Conservation (phyloP, 2,113 vertebrate species). For the Sinosuthora webbiana region DNA sequence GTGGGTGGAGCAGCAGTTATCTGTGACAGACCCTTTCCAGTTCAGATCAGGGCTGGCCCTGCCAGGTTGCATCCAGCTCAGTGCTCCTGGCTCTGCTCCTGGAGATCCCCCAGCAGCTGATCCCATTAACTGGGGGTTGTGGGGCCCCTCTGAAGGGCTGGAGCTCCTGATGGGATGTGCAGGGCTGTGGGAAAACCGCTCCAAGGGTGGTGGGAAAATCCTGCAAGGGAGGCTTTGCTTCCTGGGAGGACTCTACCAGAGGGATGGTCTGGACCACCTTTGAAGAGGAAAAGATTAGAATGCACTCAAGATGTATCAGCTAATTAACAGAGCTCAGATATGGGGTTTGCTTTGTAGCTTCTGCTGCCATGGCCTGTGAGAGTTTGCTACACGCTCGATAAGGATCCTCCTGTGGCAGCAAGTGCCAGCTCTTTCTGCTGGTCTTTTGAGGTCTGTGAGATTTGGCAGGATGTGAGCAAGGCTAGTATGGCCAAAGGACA, state of each 20-base stretch:
- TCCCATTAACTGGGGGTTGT: not conserved
- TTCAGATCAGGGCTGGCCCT: not conserved
- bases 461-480: conserved; percentile 12
- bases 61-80: not conserved
- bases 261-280: not conserved
- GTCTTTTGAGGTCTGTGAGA: not conserved
- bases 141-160: not conserved
- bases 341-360: not conserved
- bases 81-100: not conserved
- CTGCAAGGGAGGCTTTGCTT: not conserved
- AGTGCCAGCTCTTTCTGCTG: not conserved
- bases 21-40: not conserved
- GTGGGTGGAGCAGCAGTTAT: not conserved
- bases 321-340: not conserved
- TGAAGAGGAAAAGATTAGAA: not conserved
- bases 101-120: not conserved
- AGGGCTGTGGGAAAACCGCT: not conserved
- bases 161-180: not conserved
- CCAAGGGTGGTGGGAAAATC: not conserved
- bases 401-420: not conserved
- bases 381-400: not conserved
- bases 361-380: not conserved
- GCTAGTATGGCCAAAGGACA: conserved; percentile 13
- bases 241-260: not conserved
- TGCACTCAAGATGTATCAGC: not conserved